Conservation (phyloP, 2,888 invertebrate species). For the Eilema griseolum region DNA sequence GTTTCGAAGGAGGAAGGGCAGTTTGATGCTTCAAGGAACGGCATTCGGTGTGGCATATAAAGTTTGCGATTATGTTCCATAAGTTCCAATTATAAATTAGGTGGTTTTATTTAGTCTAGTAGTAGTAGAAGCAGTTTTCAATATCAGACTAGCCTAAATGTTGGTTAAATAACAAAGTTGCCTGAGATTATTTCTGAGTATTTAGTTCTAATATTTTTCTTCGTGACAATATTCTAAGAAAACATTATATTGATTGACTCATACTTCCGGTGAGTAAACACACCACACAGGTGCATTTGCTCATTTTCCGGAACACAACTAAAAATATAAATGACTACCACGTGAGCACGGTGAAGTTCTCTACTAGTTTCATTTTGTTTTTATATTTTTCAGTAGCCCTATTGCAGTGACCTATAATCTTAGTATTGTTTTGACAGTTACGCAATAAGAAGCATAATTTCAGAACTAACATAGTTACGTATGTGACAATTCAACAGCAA, state of each 20-base stretch:
- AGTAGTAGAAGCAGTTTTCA: background rate
- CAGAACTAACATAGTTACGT: no score
- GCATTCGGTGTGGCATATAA: background rate
- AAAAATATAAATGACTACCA: conserved; percentile 9
- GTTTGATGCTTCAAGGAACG: background rate
- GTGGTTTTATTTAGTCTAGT: no score
- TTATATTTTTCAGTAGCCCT: no score
- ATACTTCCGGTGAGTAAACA: conserved; percentile 8
- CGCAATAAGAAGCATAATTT: no score
- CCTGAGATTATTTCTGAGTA: background rate
- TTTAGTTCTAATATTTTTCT: background rate
- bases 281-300: background rate
- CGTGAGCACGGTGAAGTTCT: background rate
- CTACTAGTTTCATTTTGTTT: background rate
- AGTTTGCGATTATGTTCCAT: background rate
- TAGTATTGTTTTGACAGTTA: no score
- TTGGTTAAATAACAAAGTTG: no score
- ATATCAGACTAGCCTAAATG: background rate
- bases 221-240: conserved; percentile 12
- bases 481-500: no score
- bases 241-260: conserved; percentile 4
- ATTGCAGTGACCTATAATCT: no score
- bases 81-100: background rate
- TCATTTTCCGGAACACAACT: background rate
- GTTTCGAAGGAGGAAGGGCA: background rate